These are phyloP conservation scores for Lerista edwardsae DNA, from an alignment of 2,797 vertebrate species.

Conservation along the genomic window DNA sequence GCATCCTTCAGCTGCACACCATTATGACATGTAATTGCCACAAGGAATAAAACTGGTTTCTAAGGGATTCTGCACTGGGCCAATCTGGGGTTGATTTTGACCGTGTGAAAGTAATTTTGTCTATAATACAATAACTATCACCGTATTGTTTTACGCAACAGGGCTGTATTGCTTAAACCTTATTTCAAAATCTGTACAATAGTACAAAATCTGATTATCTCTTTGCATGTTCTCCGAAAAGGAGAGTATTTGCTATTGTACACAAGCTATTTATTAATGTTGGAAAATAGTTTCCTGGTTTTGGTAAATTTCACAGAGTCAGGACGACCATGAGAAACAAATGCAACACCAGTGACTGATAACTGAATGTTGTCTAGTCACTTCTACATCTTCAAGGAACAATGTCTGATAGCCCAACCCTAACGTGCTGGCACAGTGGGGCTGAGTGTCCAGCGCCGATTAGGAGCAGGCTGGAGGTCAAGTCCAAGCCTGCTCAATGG, in stretches of 20 bases:
- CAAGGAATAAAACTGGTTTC: conserved; percentile 35
- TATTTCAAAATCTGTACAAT: conserved; percentile 14
- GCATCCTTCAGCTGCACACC: conserved; percentile 22
- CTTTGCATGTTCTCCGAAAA: conserved; percentile 26
- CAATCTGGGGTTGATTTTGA: conserved; percentile 45
- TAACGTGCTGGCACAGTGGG: too few relatives aligned
- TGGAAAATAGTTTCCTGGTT: conserved; percentile 27
- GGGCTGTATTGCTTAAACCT: conserved; percentile 19
- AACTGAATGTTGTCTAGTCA: background rate
- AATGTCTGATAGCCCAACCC: too few relatives aligned
- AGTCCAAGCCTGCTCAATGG: too few relatives aligned
- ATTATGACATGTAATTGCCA: conserved; percentile 32
- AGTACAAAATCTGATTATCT: conserved; percentile 35
- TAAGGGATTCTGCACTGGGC: conserved; percentile 17
- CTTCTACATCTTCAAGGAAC: background rate
- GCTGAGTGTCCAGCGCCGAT: too few relatives aligned
- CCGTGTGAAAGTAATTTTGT: conserved; percentile 45
- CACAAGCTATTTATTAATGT: conserved; percentile 41
- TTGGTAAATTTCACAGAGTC: conserved; percentile 32
- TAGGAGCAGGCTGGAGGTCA: too few relatives aligned
- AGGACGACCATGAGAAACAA: conserved; percentile 22
- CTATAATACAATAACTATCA: conserved; percentile 33
- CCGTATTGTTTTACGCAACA: conserved; percentile 35
- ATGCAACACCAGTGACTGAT: conserved; percentile 10
- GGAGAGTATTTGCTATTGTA: conserved; percentile 17